Conservation (phyloP, 2,113 vertebrate genomes). For the Tetrao urogallus region DNA sequence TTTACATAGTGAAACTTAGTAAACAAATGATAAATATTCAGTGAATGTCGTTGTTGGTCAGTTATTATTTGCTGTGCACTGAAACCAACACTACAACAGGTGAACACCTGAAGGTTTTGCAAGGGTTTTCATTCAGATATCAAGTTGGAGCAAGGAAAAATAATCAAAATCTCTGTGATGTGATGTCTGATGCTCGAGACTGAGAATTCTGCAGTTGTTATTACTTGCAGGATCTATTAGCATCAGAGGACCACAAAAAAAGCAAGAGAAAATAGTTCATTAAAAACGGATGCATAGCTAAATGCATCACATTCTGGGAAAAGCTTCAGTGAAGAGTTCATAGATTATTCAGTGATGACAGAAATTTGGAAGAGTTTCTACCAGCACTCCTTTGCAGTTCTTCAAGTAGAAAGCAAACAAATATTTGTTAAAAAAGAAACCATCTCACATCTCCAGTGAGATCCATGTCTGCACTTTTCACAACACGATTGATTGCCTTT, state of each 20-base stretch:
- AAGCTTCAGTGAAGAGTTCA: background rate
- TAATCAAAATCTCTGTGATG: background rate
- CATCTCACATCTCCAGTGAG: background rate
- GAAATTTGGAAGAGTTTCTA: background rate
- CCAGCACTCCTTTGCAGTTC: background rate
- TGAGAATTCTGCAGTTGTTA: background rate
- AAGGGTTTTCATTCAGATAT: background rate
- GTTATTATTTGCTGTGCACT: background rate
- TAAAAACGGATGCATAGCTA: background rate
- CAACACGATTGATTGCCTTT: background rate
- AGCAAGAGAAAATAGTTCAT: background rate
- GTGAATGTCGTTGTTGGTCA: background rate
- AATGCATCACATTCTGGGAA: background rate
- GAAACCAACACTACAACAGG: background rate
- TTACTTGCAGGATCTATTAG: background rate
- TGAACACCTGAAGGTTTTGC: background rate
- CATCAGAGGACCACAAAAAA: background rate
- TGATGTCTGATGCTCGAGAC: background rate
- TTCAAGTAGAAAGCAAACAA: background rate
- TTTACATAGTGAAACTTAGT: background rate
- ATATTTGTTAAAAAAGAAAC: background rate
- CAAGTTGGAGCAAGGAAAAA: background rate
- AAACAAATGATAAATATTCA: background rate
- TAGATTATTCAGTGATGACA: background rate
- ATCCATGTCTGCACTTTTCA: background rate